Conservation (phyloP, 2,888 invertebrate genomes). For the Scaptomyza caliginosa region DNA sequence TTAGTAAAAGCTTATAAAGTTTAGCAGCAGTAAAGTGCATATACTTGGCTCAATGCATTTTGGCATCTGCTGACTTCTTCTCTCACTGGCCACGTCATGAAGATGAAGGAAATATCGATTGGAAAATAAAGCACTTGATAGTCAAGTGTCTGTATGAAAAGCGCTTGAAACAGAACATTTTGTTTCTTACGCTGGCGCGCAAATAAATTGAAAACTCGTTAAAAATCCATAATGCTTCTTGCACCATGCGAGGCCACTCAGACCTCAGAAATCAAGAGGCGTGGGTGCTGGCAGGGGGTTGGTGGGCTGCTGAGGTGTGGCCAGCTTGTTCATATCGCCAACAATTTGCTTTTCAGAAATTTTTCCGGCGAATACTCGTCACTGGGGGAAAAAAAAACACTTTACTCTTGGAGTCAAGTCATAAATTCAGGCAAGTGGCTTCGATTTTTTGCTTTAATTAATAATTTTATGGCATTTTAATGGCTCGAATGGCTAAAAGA, state of each 20-base stretch:
- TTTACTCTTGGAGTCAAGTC: constrained; percentile 12
- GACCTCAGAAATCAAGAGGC: constrained; percentile 8
- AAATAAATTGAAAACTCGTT: constrained; percentile 84
- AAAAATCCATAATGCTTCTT: constrained; percentile 83
- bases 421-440: constrained; percentile 74
- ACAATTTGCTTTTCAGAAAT: constrained; percentile 26
- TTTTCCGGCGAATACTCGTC: constrained; percentile 43
- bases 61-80: constrained; percentile 23
- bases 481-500: constrained; percentile 73
- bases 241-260: constrained; percentile 52
- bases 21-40: no score
- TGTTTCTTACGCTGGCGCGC: constrained; percentile 59
- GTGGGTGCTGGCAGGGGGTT: not conserved
- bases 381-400: constrained; percentile 11
- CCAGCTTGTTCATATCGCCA: constrained; percentile 46
- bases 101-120: constrained; percentile 6
- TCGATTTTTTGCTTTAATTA: constrained; percentile 66
- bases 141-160: constrained; percentile 80
- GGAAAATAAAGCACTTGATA: constrained; percentile 72
- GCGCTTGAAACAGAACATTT: constrained; percentile 64
- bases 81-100: constrained; percentile 46
- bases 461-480: constrained; percentile 81
- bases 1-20: not conserved
- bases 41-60: not conserved
- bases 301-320: constrained; percentile 7